Conservation (phyloP, 2,113 vertebrate species). For the Clupea harengus region DNA sequence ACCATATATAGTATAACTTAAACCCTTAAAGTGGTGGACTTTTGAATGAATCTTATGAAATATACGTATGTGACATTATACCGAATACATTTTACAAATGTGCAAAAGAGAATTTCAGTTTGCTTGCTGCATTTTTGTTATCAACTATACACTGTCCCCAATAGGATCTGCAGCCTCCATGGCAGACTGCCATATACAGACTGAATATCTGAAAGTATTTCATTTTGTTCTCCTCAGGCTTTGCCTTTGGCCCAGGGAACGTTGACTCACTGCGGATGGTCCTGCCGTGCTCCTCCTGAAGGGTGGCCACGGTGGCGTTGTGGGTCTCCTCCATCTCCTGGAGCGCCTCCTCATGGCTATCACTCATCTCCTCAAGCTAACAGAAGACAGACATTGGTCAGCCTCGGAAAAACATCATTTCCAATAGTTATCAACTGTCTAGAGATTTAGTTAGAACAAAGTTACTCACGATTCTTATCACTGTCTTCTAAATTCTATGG, state of each 20-base stretch:
- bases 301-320: conserved; percentile 70
- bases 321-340: conserved; percentile 82
- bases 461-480: neutral
- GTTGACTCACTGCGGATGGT: conserved; percentile 81
- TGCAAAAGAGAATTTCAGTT: no score
- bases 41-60: no score
- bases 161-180: no score
- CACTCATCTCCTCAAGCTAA: conserved; percentile 85
- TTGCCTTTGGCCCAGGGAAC: neutral
- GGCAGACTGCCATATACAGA: no score
- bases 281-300: conserved; percentile 83
- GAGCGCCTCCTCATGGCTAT: conserved; percentile 75
- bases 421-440: neutral
- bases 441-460: neutral
- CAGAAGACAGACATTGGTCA: conserved; percentile 14
- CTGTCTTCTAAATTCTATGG: neutral
- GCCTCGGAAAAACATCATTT: neutral
- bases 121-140: no score
- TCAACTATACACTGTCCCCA: no score
- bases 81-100: neutral
- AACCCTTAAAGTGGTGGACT: neutral
- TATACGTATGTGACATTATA: neutral
- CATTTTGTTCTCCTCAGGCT: neutral
- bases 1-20: neutral
- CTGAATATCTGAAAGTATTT: neutral